Evolutionary conservation across 64 coral and sea anemone genomes (phyloP), one percentile per base, ranked within the genome.

Genomic region (Dendrophyllia cribrosa): DNA sequence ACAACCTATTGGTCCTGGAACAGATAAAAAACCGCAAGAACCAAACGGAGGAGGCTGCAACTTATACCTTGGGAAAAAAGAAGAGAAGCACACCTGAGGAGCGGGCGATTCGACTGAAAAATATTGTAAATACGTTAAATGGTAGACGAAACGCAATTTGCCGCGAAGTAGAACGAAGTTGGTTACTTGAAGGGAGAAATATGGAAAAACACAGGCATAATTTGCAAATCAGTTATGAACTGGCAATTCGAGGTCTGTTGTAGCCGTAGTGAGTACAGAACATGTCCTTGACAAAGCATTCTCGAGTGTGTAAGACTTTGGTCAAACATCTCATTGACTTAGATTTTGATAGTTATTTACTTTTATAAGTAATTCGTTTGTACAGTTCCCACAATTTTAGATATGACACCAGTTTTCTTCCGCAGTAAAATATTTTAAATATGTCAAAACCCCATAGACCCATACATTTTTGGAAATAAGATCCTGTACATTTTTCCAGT

Each of bases 221-320:
- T 44, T 72, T 72, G 15, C 70, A 72, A 43, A 44, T 72, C 70
- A 72, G 15, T 15, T 43, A 74, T 49, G 43, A 74, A 74, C 72
- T 74, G 17, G 48, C 45, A 5, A 3, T 43, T 17, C 43, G 72
- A 49, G 72, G 72, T 49, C 70, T 72, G 34, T 14, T 72, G 43
- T 72, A n/a, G 15, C 24, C 11, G 12, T 72, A 11, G 14, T 64
- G 12, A 17, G 4, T 13, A 19, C 4, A 20, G 17, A 5, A 20
- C 14, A 17, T 13, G 12, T 64, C 61, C 12, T 20, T 19, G 61
- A 15, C 61, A 19, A 5, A 1, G 61, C 7, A 58, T 7, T 13
- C 55, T 58, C 55, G 55, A 34, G 55, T 58, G 7, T 13, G 55
- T 7, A 58, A 58, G 55, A 13, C 55, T 9, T 9, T 58, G 7